These are phyloP conservation scores for Nerophis ophidion DNA, from an alignment of 2,113 vertebrate species.

Conservation along the genomic window DNA sequence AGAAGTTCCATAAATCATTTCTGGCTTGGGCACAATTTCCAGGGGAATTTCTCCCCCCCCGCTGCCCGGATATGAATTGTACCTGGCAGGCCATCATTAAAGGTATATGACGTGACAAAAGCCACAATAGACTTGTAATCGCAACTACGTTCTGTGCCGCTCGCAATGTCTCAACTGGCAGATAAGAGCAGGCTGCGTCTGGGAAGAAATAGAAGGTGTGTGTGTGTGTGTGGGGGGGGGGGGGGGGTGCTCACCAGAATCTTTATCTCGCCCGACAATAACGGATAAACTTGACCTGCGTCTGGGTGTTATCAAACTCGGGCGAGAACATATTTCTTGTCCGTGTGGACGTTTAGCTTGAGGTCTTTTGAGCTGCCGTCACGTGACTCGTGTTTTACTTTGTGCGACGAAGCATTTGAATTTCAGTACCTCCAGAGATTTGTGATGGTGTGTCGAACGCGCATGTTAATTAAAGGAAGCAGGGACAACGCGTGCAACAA, in stretches of 20 bases:
- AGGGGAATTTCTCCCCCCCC: not conserved
- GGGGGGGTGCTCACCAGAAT: not conserved
- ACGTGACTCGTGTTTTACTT: not conserved
- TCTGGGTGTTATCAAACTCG: not conserved
- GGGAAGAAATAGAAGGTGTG: too few relatives aligned
- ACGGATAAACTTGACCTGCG: slow-evolving; percentile 7
- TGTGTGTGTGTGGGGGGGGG: too few relatives aligned
- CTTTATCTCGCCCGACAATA: not conserved
- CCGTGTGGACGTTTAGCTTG: not conserved
- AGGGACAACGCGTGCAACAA: too few relatives aligned
- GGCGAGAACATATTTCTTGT: not conserved
- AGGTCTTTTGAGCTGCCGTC: not conserved
- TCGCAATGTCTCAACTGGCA: not conserved
- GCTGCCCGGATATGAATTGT: not conserved
- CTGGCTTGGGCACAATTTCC: not conserved
- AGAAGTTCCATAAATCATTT: too few relatives aligned
- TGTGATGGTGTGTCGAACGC: too few relatives aligned
- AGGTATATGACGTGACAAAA: not conserved
- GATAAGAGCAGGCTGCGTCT: slow-evolving; percentile 1
- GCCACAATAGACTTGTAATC: slow-evolving; percentile 1
- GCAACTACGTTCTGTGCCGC: not conserved
- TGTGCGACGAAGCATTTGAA: not conserved
- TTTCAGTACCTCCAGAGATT: too few relatives aligned
- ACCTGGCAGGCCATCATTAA: not conserved
- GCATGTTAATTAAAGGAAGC: too few relatives aligned